Percentiles rank a stretch among this genome's conserved stretches.
These are phyloP conservation scores for Hippopotamus amphibius DNA, from an alignment of 2,113 vertebrate species.

Conservation along the genomic window DNA sequence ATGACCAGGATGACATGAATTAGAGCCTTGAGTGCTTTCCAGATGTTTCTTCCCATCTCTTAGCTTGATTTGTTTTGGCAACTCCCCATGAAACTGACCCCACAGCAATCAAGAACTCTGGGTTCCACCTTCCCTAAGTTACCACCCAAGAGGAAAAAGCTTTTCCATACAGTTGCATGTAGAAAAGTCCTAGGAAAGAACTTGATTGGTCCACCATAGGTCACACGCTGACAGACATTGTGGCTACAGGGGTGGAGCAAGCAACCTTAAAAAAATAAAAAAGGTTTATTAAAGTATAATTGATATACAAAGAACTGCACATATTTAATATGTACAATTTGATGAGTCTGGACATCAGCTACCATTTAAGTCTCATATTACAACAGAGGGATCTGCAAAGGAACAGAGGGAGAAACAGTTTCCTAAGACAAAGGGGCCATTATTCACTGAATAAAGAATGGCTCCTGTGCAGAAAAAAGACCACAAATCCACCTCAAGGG, in stretches of 20 bases:
- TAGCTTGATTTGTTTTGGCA: neutral
- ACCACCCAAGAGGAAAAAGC: neutral
- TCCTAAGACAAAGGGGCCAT: neutral
- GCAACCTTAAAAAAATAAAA: neutral
- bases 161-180: neutral
- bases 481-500: neutral
- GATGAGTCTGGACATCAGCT: neutral
- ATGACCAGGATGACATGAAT: neutral
- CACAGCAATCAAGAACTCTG: neutral
- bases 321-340: neutral
- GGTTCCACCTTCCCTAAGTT: neutral
- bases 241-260: neutral
- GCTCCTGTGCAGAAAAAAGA: neutral
- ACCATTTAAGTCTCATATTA: neutral
- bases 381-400: neutral
- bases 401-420: neutral
- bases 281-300: neutral
- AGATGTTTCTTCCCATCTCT: neutral
- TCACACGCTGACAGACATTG: neutral
- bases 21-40: neutral
- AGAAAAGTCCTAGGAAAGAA: neutral
- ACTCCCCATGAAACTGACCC: neutral
- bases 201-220: neutral
- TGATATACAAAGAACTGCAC: neutral
- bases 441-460: slow-evolving; percentile 36